Conservation (phyloP, 1,140 invertebrate genomes). For the Cheumatopsyche charites region DNA sequence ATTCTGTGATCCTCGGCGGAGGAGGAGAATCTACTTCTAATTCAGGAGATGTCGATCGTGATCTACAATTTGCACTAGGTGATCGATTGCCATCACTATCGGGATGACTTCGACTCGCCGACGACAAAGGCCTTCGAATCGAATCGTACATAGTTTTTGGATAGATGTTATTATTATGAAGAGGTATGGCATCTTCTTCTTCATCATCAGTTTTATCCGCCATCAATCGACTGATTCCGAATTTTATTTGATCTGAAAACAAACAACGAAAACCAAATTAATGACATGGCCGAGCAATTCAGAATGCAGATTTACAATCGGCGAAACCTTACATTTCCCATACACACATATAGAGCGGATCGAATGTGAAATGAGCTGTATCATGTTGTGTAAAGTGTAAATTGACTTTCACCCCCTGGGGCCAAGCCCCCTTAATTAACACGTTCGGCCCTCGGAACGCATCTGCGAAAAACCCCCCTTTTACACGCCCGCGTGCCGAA, state of each 20-base stretch:
- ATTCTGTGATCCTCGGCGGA: constrained; percentile 56
- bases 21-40: constrained; percentile 73
- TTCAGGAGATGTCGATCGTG: constrained; percentile 70
- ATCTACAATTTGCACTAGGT: constrained; percentile 59
- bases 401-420: constrained; percentile 62
- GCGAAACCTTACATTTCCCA: no score
- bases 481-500: not conserved
- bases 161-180: constrained; percentile 56
- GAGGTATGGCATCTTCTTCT: constrained; percentile 54
- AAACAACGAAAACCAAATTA: constrained; percentile 48
- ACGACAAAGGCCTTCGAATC: constrained; percentile 47
- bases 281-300: constrained; percentile 22
- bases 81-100: constrained; percentile 59
- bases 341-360: no score
- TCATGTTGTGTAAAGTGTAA: constrained; percentile 62
- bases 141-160: constrained; percentile 47
- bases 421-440: constrained; percentile 61
- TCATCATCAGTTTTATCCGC: constrained; percentile 66
- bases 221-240: constrained; percentile 73
- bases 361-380: constrained; percentile 60
- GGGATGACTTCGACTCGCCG: constrained; percentile 52
- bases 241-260: constrained; percentile 73
- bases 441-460: constrained; percentile 53
- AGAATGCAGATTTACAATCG: no score
- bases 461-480: constrained; percentile 30